Conservation (phyloP, 1,140 invertebrate genomes). For the Nasonia giraulti region DNA sequence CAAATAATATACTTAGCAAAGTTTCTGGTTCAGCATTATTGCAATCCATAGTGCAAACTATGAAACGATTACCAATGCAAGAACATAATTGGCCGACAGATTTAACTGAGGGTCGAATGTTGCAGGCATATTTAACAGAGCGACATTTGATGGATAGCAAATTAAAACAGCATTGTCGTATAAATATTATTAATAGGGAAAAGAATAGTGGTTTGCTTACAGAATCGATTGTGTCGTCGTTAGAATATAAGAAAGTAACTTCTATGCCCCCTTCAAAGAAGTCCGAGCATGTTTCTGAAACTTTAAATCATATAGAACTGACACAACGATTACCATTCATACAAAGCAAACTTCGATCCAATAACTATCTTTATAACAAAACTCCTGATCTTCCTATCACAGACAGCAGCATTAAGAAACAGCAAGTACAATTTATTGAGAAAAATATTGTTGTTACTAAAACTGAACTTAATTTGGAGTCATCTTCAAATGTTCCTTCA, state of each 20-base stretch:
- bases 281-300: neutral
- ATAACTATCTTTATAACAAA: neutral
- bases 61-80: constrained; percentile 77
- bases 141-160: constrained; percentile 83
- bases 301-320: neutral
- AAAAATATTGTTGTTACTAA: neutral
- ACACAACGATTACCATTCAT: neutral
- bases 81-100: constrained; percentile 75
- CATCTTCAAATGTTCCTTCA: neutral
- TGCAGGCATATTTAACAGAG: constrained; percentile 85
- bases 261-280: neutral
- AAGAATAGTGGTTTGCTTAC: neutral
- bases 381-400: neutral
- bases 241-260: neutral
- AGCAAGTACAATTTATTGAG: neutral
- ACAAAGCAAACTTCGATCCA: neutral
- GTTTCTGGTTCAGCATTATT: constrained; percentile 78
- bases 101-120: constrained; percentile 72
- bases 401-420: neutral
- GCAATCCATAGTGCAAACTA: constrained; percentile 79
- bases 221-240: neutral
- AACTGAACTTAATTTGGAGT: neutral
- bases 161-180: constrained; percentile 79
- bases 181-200: constrained; percentile 12
- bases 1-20: constrained; percentile 77